These are phyloP conservation scores for Raja brachyura DNA, from an alignment of 2,113 vertebrate species.

Conservation along the genomic window DNA sequence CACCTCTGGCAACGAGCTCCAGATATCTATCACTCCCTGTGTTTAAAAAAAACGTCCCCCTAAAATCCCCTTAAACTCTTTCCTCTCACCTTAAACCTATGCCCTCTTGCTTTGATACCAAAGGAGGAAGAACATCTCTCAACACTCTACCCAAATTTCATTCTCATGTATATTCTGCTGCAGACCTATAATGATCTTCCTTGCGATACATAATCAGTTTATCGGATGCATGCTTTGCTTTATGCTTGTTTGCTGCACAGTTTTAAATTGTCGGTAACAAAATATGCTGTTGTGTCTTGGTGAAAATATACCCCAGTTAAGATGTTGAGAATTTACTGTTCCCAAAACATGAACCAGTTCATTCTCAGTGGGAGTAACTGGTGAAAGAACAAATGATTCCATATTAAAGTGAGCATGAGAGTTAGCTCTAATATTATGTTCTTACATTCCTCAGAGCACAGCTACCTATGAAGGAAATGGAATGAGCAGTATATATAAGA, in stretches of 20 bases:
- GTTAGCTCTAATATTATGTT: neutral
- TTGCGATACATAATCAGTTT: neutral
- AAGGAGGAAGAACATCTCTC: no score
- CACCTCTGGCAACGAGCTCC: no score
- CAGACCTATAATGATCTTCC: no score
- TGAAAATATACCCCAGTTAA: neutral
- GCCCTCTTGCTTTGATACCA: no score
- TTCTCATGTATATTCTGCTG: no score
- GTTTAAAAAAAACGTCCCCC: no score
- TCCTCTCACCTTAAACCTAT: no score
- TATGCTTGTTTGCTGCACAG: neutral
- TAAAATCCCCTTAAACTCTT: no score
- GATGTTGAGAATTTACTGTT: neutral
- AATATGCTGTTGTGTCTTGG: neutral
- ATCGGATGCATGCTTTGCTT: neutral
- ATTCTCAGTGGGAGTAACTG: neutral
- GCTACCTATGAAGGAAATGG: conserved; percentile 78
- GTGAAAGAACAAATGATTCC: neutral
- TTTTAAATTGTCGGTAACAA: neutral
- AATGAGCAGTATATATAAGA: conserved; percentile 95
- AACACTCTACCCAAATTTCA: no score
- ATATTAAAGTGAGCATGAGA: neutral
- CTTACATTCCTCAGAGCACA: conserved; percentile 60
- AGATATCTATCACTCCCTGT: no score
- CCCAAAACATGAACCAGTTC: neutral